Evolutionary conservation across 1,140 invertebrate genomes (phyloP).

Genomic region (Drosophila oshimai): DNA sequence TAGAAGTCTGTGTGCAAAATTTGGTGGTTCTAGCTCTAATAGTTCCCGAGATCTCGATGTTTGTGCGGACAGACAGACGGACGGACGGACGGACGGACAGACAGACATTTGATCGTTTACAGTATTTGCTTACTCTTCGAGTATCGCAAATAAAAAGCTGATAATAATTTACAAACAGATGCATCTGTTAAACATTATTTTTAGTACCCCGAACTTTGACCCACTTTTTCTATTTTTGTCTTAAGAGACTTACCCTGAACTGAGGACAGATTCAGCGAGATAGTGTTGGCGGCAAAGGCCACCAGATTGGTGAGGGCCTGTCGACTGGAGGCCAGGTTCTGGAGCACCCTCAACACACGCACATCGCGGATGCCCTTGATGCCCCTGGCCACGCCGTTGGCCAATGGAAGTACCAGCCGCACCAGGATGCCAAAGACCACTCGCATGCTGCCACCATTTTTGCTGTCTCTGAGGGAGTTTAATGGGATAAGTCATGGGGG

Average conservation of each 20-base stretch:
- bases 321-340: slow-evolving; percentile 71
- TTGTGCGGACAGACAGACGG: too few species aligned
- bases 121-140: too few species aligned
- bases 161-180: too few species aligned
- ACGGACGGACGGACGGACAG: too few species aligned
- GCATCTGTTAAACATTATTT: neutral
- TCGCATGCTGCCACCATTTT: slow-evolving; percentile 69
- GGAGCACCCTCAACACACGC: slow-evolving; percentile 59
- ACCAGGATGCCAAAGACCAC: slow-evolving; percentile 76
- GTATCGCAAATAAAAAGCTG: too few species aligned
- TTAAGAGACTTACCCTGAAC: slow-evolving; percentile 80
- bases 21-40: too few species aligned
- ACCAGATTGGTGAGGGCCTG: slow-evolving; percentile 83
- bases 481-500: neutral
- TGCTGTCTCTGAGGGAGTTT: slow-evolving; percentile 26
- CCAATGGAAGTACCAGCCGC: slow-evolving; percentile 69
- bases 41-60: too few species aligned
- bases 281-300: slow-evolving; percentile 83
- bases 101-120: too few species aligned
- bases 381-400: slow-evolving; percentile 71
- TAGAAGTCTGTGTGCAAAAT: too few species aligned
- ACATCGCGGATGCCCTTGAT: slow-evolving; percentile 75
- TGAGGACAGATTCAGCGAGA: slow-evolving; percentile 83
- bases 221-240: neutral
- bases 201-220: neutral